Percentiles rank a stretch among this genome's conserved stretches.
These are phyloP conservation scores for Gracilinanus agilis DNA, from an alignment of 2,113 vertebrate species.

Conservation along the genomic window DNA sequence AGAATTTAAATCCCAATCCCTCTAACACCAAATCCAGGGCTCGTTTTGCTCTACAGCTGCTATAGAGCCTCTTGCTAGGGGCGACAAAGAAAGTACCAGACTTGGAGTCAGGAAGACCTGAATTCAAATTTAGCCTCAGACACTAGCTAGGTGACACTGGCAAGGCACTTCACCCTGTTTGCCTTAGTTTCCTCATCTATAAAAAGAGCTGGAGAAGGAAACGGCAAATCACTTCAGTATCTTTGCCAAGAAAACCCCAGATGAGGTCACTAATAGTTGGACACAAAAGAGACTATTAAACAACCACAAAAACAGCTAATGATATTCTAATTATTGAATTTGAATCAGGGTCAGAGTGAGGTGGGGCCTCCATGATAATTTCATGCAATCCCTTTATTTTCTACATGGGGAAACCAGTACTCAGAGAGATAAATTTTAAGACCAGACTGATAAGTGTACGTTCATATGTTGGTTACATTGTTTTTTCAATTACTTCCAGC, in stretches of 20 bases:
- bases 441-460: rapidly evolving
- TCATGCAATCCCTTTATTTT: rapidly evolving
- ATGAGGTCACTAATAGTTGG: too few relatives aligned
- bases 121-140: too few relatives aligned
- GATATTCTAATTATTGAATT: neutral
- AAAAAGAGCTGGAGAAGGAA: too few relatives aligned
- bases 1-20: too few relatives aligned
- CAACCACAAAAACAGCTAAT: too few relatives aligned
- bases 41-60: too few relatives aligned
- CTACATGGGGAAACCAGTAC: rapidly evolving
- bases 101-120: neutral
- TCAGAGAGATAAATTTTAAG: rapidly evolving
- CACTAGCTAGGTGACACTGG: too few relatives aligned
- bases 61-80: neutral
- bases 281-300: slow-evolving; percentile 35
- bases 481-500: neutral
- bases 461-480: neutral
- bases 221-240: too few relatives aligned
- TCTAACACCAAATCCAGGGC: too few relatives aligned
- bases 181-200: too few relatives aligned
- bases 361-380: rapidly evolving
- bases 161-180: too few relatives aligned
- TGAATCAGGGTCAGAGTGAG: rapidly evolving
- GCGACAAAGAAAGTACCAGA: neutral
- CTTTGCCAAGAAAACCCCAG: too few relatives aligned